Base-by-base conservation (phyloP, 1,140 invertebrate species). In the Palaemon carinicauda region DNA sequence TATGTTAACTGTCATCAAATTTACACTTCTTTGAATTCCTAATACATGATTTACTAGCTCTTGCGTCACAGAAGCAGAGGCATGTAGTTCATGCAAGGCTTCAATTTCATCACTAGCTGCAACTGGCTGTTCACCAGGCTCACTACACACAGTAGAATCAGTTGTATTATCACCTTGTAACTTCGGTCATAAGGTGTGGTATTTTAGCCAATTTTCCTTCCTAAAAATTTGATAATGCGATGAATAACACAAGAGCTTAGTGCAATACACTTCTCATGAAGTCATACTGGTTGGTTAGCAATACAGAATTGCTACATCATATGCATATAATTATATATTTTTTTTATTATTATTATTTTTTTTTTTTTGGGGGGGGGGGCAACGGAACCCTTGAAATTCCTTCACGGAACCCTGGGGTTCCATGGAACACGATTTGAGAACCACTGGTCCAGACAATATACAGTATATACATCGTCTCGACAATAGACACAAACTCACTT, bases 1-100 rank as follows among this genome's bases (percentile, higher is more conserved):
- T 60, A 29, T 80, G 53, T 80, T n/a, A 80, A 56, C 78, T 60
- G 53, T 80, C 78, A 80, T 80, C 52, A 56, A 80, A 80, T 24
- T 80, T 80, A 4, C 21, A 52, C 53, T 80, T 80, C 78, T 80
- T 60, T 50, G 75, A 78, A 21, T 51, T 52, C 24, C 75, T 41
- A 78, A 27, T 10, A 51, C 17, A n/a, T 78, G 7, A 78, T 78
- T 78, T 53, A 31, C 71, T 74, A 78, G 75, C 75, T 53, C 75
- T 78, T 78, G 75, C 51, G 51, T n/a, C 50, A 78, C 50, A 51
- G 51, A 78, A 51, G 75, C 51, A 78, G 75, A 78, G 15, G 12
- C 24, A 78, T 78, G 75, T 21, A 31, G 75, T n/a, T 78, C 75
- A 78, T 50, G n/a, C n/a, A n/a, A n/a, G n/a, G n/a, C n/a, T n/a